Conservation (phyloP, 2,113 vertebrate species). For the Pseudopodoces humilis region DNA sequence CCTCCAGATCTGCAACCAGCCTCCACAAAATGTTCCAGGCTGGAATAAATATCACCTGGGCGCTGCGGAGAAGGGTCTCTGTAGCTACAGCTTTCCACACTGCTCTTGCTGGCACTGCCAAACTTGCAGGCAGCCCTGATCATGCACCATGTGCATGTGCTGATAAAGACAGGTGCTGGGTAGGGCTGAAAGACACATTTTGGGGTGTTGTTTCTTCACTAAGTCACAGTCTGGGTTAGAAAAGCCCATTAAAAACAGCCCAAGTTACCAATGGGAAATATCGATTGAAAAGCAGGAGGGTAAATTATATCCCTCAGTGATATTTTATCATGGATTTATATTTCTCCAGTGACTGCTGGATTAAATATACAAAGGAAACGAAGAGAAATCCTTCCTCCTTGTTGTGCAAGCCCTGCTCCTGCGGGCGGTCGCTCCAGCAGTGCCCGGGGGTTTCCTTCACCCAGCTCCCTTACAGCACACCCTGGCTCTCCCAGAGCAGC, state of each 20-base stretch:
- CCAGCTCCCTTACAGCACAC: fast-evolving
- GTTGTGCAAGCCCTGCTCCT: fast-evolving
- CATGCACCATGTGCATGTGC: fast-evolving
- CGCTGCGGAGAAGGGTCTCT: fast-evolving
- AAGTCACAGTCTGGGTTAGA: background rate
- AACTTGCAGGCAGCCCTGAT: fast-evolving
- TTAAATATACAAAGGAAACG: background rate
- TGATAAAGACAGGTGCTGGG: background rate
- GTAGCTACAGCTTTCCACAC: background rate
- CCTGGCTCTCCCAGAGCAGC: background rate
- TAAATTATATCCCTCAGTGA: background rate
- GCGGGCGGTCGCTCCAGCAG: fast-evolving
- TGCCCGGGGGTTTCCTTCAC: background rate
- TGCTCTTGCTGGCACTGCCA: fast-evolving
- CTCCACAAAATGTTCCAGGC: background rate
- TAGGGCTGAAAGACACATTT: background rate
- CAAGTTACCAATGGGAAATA: background rate
- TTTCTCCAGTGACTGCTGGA: background rate
- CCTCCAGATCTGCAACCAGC: background rate
- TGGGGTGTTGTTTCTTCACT: background rate
- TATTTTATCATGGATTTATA: background rate
- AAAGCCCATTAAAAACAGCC: background rate
- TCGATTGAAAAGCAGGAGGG: background rate
- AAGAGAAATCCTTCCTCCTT: background rate
- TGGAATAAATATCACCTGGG: background rate